Conservation (phyloP, 2,797 vertebrate genomes). For the Smutsia temminckii region DNA sequence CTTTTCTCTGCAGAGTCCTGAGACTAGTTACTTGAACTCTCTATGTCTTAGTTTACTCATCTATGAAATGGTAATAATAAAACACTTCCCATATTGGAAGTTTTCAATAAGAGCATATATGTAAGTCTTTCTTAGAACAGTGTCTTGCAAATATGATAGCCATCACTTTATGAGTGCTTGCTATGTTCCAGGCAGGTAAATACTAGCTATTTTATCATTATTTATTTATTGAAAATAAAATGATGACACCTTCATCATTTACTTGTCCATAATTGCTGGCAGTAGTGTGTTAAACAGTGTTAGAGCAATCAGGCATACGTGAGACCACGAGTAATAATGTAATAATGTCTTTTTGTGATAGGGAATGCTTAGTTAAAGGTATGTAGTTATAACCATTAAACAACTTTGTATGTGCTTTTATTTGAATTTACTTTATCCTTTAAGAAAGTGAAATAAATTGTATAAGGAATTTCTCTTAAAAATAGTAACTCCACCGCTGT, state of each 20-base stretch:
- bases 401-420: neutral
- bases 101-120: neutral
- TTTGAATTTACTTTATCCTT: slow-evolving; percentile 57
- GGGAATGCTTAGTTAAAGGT: neutral
- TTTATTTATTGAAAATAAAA: slow-evolving; percentile 48
- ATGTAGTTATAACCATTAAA: slow-evolving; percentile 28
- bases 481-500: neutral
- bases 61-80: neutral
- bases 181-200: neutral
- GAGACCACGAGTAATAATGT: neutral
- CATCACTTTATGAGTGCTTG: neutral
- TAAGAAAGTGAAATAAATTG: slow-evolving; percentile 46
- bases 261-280: slow-evolving; percentile 9
- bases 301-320: neutral
- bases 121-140: neutral
- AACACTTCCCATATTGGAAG: neutral
- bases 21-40: neutral
- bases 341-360: slow-evolving; percentile 39
- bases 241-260: neutral
- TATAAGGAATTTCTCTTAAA: slow-evolving; percentile 8
- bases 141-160: neutral
- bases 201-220: neutral
- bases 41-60: neutral
- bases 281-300: neutral
- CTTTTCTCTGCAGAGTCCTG: neutral